Base-by-base conservation (phyloP, 64 coral and sea anemone genomes). In the Montipora foliosa region DNA sequence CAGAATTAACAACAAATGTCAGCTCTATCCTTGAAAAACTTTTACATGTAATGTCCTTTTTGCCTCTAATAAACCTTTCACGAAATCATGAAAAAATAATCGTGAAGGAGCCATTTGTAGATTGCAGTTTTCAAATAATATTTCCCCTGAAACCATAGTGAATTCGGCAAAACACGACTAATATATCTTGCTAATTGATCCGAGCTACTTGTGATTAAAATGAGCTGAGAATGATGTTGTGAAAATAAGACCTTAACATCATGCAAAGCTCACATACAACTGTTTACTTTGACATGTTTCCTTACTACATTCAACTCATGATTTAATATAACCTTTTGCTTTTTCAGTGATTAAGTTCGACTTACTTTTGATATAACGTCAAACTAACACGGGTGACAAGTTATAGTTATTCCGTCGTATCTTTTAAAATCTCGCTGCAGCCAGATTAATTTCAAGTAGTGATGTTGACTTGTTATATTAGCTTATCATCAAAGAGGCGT, bases 121-220 rank as follows among this genome's bases (percentile, higher is more conserved):
- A 10, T 55, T 55, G 52, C 52, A 55, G 52, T 55, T 71, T 71
- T 2, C 5, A 71, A 9, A 46, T 13, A 76, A 76, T 78, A 49
- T 78, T 78, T 13, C 5, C 5, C 47, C 13, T 16, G 76, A 78
- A 78, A 85, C 82, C 82, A 85, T 71, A 19, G 82, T 49, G 82
- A 86, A 47, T 16, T 48, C 4, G 47, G 1, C 6, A 86, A 86
- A 86, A 86, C 82, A 86, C 44, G 21, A 86, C 45, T 64, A 86
- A 86, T 86, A 86, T 86, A 50, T 22, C 12, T 3, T 49, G 45
- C 46, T 22, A 12, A 50, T 72, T 86, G 50, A 13, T 8, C 29
- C 25, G 2, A 3, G 10, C 64, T 50, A 17, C 66, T 84, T 84
- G 81, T 67, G 44, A 86, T 72, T 86, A 1, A 51, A 71, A 70